Evolutionary conservation across 1,140 invertebrate genomes (phyloP), one percentile per base, ranked within the genome.

Genomic region (Drosophila punjabiensis): DNA sequence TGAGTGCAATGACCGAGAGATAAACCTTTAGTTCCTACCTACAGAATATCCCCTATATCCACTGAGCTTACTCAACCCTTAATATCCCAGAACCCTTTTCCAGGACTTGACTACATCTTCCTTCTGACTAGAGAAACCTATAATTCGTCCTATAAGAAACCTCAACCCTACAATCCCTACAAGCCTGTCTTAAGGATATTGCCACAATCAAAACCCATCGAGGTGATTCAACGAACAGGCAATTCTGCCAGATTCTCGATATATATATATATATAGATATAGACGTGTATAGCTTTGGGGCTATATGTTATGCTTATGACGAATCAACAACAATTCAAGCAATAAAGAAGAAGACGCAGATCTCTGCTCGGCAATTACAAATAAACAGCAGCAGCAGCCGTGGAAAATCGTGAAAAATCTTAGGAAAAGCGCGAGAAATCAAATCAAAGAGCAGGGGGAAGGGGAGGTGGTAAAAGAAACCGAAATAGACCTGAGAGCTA

Each of bases 251-350:
- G 48, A 53, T 37, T 30, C 16, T 16, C 37, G 50, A 24, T 7
- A 8, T 53, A 33, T 20, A 14, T 18, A 55, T 20, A 56, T 24
- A 6, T 71, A 33, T 18, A 35, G 43, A 45, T 64, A 48, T 28
- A 67, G 24, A 37, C 11, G 30, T 70, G 45, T 67, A 68, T 67
- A 76, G 70, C 47, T 60, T 53, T 33, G 63, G 62, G 74, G 56
- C 63, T 39, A 53, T 76, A 76, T 62, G 55, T 58, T 58, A 69
- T 77, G 48, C 32, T 39, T 69, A 78, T 79, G 76, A 79, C 59
- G 61, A 63, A 79, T 79, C 30, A 71, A 79, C 20, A 79, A 79
- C 59, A 70, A 71, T 79, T 69, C 50, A 33, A 47, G 32, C 59
- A 70, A 70, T 45, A 6, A 30, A 33, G 52, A 39, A 77, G 55